Percentiles rank a stretch among this genome's conserved stretches.
These are phyloP conservation scores for Scrobipalpa atriplicella DNA, from an alignment of 2,888 invertebrate genomes.

Conservation along the genomic window DNA sequence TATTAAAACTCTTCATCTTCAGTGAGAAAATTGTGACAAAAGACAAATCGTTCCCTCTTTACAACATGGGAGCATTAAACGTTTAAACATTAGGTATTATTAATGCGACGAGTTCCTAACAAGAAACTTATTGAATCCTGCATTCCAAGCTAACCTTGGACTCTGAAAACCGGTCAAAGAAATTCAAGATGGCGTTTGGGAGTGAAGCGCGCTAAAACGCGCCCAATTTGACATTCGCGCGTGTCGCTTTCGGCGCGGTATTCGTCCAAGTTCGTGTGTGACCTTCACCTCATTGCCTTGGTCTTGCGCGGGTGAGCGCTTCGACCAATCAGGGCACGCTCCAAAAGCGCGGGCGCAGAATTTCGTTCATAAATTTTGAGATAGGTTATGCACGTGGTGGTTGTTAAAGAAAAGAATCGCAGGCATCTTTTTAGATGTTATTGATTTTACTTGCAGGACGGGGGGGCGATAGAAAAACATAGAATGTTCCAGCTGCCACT, in stretches of 20 bases:
- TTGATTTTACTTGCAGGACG: no score
- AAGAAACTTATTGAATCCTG: constrained; percentile 52
- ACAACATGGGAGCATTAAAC: neutral
- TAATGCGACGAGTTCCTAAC: neutral
- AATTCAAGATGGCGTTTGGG: constrained; percentile 76
- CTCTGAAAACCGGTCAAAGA: constrained; percentile 65
- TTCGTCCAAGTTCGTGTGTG: constrained; percentile 34
- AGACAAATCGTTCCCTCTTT: neutral
- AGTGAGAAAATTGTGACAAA: neutral
- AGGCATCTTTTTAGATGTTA: no score
- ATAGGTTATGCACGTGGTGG: no score
- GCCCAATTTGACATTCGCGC: constrained; percentile 67
- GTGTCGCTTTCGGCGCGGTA: constrained; percentile 38
- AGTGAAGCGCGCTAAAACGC: constrained; percentile 40
- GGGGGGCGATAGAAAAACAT: no score
- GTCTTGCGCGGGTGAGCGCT: constrained; percentile 61
- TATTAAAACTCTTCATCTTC: neutral
- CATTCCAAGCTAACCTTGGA: constrained; percentile 51
- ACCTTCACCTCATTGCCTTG: constrained; percentile 73
- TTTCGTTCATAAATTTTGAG: constrained; percentile 11
- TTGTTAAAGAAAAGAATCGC: no score
- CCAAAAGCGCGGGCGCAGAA: constrained; percentile 34
- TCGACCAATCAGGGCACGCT: constrained; percentile 48
- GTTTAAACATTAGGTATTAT: neutral
- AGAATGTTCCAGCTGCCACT: no score